Evolutionary conservation across 1,140 invertebrate species (phyloP), one percentile per base, ranked within the genome.

Genomic region (Dolichoris vasculosae): DNA sequence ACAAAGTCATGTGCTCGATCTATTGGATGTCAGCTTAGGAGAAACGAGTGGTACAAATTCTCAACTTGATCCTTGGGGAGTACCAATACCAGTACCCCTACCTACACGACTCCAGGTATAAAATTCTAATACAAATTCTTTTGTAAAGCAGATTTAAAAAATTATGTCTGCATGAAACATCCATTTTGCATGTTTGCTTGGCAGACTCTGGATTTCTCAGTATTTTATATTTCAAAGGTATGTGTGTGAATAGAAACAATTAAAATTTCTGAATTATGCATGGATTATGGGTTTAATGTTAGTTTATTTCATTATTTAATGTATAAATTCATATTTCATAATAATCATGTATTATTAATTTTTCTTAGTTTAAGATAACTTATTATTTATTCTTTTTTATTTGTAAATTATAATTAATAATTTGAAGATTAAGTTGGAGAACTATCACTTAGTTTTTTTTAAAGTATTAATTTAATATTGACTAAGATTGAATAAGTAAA

Each of bases 1-100:
- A 76, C 95, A 95, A 90, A 97, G 96, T 89, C 96, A 97, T 90
- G 94, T 98, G 91, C 92, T 97, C 51, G 97, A 98, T 93, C 93
- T 98, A 89, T 92, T 98, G 87, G 97, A 97, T 90, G 96, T 97
- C 69, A 96, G 95, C 91, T 93, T 97, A 87, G 95, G 95, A 38
- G 95, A 95, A 85, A 92, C 94, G 2, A 92, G 91, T 67, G 90
- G 91, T 77, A 90, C 94, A 64, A 93, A 94, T 55, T 90, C 91
- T 82, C 92, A 94, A 73, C 92, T 93, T 30, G 96, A 97, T 92
- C 96, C 96, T 20, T 97, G 96, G 96, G 95, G 95, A 38, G 94
- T 96, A 88, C 95, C 96, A 2, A 93, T 94, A 35, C 89, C 94
- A 64, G 93, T 94, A 78, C 90, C 91, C 13, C 91, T 93, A 20